A percentile compares a stretch with the other conserved stretches of the same genome.
These are phyloP conservation scores for Rattus norvegicus DNA, from an alignment of 2,113 vertebrate genomes.

Conservation along the genomic window DNA sequence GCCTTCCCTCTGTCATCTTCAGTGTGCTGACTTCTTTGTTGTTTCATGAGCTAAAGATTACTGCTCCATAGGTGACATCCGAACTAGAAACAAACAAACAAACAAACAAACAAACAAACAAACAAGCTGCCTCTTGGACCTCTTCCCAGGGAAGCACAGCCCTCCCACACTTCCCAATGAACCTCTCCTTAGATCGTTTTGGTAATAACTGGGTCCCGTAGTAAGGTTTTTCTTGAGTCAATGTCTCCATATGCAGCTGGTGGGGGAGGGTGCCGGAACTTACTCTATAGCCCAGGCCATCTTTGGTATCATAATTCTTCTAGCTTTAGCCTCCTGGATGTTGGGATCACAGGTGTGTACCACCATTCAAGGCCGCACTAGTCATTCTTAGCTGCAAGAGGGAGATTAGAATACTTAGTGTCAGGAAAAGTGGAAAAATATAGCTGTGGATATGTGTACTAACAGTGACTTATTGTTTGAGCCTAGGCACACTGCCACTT, in stretches of 20 bases:
- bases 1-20: neutral
- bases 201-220: neutral
- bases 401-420: constrained; percentile 26
- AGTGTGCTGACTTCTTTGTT: neutral
- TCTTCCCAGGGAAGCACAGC: constrained; percentile 7
- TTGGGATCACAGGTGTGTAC: neutral
- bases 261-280: neutral
- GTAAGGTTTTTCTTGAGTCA: neutral
- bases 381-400: constrained; percentile 2
- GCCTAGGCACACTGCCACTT: neutral
- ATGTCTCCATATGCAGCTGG: neutral
- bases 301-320: neutral
- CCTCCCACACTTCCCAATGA: neutral
- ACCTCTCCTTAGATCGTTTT: neutral
- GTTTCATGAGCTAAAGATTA: neutral
- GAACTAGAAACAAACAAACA: neutral
- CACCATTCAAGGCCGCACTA: neutral
- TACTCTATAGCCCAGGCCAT: neutral
- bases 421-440: constrained; percentile 16
- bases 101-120: too few species aligned
- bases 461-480: neutral
- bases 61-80: neutral
- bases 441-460: neutral
- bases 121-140: neutral
- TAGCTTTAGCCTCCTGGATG: too few species aligned